Evolutionary conservation across 2,113 vertebrate species (phyloP).

Genomic region (Myotis lucifugus): DNA sequence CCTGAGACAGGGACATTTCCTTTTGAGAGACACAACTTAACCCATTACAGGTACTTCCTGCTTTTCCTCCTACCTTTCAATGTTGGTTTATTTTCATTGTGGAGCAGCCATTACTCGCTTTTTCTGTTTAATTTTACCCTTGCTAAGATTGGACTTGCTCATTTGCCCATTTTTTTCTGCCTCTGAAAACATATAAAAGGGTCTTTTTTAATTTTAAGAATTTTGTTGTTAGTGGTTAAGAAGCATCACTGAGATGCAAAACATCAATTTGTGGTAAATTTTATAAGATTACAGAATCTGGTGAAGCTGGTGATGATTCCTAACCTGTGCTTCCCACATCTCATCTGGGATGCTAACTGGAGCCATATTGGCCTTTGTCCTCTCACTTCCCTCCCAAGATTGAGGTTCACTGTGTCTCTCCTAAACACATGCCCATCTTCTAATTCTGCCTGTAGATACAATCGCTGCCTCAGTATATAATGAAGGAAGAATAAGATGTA

Average conservation of each 20-base stretch:
- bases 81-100: not conserved
- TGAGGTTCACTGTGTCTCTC: not conserved
- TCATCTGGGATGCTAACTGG: not conserved
- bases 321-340: not conserved
- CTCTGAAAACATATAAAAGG: not conserved
- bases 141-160: not conserved
- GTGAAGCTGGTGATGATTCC: not conserved
- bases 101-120: not conserved
- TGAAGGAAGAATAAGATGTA: not conserved
- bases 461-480: not conserved
- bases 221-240: not conserved
- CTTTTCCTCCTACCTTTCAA: not conserved
- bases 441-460: not conserved
- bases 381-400: not conserved
- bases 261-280: not conserved
- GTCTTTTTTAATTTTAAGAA: not conserved
- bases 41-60: not conserved
- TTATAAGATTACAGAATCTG: not conserved
- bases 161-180: not conserved
- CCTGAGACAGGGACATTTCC: not conserved
- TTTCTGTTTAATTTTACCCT: not conserved
- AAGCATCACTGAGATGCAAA: not conserved
- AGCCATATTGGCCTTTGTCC: not conserved
- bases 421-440: not conserved
- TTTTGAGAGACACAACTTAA: not conserved